A percentile compares a stretch with the other conserved stretches of the same genome.
Evolutionary conservation across 37 sponge, comb jelly and placozoan genomes (phyloP).

Genomic region (Agelas oroides): DNA sequence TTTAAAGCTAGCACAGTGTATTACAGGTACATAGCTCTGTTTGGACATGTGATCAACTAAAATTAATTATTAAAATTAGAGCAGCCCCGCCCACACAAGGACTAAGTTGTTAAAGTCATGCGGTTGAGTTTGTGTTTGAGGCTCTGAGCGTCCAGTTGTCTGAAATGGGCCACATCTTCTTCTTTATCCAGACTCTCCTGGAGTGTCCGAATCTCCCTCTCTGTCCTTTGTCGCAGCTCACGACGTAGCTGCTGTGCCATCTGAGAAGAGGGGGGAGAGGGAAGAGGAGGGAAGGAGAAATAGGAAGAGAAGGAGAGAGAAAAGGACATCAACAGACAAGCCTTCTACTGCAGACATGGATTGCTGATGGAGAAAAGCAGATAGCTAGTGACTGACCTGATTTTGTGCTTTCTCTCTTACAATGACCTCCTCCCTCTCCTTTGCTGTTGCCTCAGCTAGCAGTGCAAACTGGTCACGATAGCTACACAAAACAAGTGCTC

Average conservation of each 20-base stretch:
- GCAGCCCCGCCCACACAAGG: neutral
- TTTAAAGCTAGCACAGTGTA: neutral
- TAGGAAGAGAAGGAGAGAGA: neutral
- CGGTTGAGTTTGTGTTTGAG: slow-evolving; percentile 31
- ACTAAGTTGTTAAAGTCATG: neutral
- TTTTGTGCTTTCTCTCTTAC: slow-evolving; percentile 64
- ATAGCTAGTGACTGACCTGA: slow-evolving; percentile 8
- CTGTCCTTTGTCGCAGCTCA: slow-evolving; percentile 61
- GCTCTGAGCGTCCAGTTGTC: slow-evolving; percentile 71
- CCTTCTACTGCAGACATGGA: too few species aligned
- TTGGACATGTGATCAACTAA: too few species aligned
- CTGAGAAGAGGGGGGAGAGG: slow-evolving; percentile 3
- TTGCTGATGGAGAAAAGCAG: too few species aligned
- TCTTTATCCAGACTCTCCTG: slow-evolving; percentile 63
- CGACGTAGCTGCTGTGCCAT: slow-evolving; percentile 32
- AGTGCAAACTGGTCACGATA: slow-evolving; percentile 75
- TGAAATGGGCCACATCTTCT: slow-evolving; percentile 75
- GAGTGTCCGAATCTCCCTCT: slow-evolving; percentile 55
- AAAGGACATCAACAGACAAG: too few species aligned
- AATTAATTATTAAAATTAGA: too few species aligned
- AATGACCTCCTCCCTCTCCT: slow-evolving; percentile 53
- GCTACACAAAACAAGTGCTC: neutral
- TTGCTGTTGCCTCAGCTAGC: slow-evolving; percentile 61
- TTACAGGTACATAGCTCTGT: too few species aligned
- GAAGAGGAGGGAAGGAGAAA: too few species aligned